A percentile compares a stretch with the other conserved stretches of the same genome.
These are phyloP conservation scores for Xiphophorus couchianus DNA, from an alignment of 2,113 vertebrate species.

Conservation along the genomic window DNA sequence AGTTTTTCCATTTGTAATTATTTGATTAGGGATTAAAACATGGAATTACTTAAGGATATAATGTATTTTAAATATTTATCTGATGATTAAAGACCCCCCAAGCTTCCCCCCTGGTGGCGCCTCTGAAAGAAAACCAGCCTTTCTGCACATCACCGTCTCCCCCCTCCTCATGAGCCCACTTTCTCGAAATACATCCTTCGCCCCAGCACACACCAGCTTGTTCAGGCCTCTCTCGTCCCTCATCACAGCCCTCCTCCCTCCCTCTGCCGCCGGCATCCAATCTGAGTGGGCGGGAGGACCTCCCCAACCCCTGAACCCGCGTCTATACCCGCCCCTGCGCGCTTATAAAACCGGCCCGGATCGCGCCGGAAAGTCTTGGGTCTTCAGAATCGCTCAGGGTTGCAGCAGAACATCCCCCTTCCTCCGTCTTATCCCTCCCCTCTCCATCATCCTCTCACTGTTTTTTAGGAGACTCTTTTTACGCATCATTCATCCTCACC, in stretches of 20 bases:
- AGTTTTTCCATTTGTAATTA: no score
- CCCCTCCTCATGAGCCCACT: slow-evolving; percentile 38
- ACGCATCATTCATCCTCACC: slow-evolving; percentile 52
- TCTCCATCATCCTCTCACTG: slow-evolving; percentile 54
- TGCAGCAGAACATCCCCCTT: slow-evolving; percentile 78
- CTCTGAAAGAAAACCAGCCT: no score
- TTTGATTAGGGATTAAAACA: no score
- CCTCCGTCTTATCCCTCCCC: slow-evolving; percentile 60
- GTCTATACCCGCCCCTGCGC: slow-evolving; percentile 76
- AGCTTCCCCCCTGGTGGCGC: no score
- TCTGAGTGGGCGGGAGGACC: slow-evolving; percentile 81
- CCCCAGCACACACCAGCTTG: slow-evolving; percentile 28
- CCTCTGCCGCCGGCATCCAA: slow-evolving; percentile 80
- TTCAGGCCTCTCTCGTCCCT: slow-evolving; percentile 34
- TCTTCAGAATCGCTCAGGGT: slow-evolving; percentile 83
- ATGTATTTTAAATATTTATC: no score
- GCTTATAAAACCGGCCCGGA: slow-evolving; percentile 89
- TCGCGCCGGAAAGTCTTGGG: slow-evolving; percentile 85
- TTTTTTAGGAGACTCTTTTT: slow-evolving; percentile 54
- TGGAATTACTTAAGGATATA: no score
- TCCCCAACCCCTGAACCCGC: slow-evolving; percentile 82
- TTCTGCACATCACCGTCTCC: slow-evolving; percentile 10
- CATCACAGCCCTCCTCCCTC: slow-evolving; percentile 19
- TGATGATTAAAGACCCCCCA: no score
- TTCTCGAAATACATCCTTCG: slow-evolving; percentile 50